A percentile compares a stretch with the other conserved stretches of the same genome.
These are phyloP conservation scores for Bagarius yarrelli DNA, from an alignment of 2,113 vertebrate genomes.

Conservation along the genomic window DNA sequence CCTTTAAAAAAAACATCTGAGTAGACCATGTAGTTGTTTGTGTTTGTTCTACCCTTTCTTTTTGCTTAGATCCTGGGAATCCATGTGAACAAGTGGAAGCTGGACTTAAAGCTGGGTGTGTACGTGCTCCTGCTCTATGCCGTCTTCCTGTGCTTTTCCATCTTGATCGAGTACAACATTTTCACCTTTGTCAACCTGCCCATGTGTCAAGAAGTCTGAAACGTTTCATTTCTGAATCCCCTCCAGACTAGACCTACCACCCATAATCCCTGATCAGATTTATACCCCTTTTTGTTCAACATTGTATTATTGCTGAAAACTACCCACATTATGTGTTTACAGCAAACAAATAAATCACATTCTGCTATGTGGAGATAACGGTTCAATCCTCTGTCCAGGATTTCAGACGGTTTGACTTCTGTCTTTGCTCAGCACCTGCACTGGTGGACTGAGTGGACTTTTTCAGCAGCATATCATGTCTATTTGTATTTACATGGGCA, in stretches of 20 bases:
- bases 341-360: slow-evolving; percentile 11
- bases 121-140: slow-evolving; percentile 80
- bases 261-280: slow-evolving; percentile 2
- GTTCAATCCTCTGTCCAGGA: neutral
- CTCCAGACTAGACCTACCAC: slow-evolving; percentile 10
- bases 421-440: slow-evolving; percentile 32
- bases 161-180: slow-evolving; percentile 87
- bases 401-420: slow-evolving; percentile 3
- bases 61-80: slow-evolving; percentile 78
- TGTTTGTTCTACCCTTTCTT: neutral
- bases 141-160: slow-evolving; percentile 83
- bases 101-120: slow-evolving; percentile 82
- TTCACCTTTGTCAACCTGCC: slow-evolving; percentile 90
- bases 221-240: slow-evolving; percentile 15
- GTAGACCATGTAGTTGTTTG: neutral
- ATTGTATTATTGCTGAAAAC: slow-evolving; percentile 21
- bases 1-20: neutral
- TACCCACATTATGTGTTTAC: slow-evolving; percentile 1
- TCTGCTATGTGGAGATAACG: neutral
- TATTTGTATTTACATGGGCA: neutral
- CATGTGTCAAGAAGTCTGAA: slow-evolving; percentile 75
- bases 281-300: neutral
- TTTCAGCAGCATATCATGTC: slow-evolving; percentile 24
- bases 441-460: slow-evolving; percentile 9
- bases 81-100: slow-evolving; percentile 83